Percentiles rank a stretch among this genome's conserved stretches.
phyloP scores from a whole-genome alignment of 2,797 vertebrate genomes.

The Galaxias olidus region DNA sequence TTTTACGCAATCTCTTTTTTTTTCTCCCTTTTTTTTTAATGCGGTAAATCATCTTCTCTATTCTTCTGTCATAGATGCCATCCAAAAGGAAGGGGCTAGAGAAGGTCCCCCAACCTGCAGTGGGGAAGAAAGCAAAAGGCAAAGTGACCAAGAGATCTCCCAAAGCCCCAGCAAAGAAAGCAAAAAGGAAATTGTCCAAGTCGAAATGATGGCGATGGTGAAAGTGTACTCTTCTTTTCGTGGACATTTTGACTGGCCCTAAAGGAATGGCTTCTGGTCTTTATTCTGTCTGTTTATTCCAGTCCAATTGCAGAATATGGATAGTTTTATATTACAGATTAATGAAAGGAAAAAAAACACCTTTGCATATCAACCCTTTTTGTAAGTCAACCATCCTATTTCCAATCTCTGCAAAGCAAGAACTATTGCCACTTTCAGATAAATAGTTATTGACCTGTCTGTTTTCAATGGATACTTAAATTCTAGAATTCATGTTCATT shows the following conservation, averaged over 20 bases:
- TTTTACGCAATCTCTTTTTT: too few species aligned
- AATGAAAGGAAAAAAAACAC: too few species aligned
- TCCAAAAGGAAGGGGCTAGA: slow-evolving; percentile 54
- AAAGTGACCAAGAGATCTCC: slow-evolving; percentile 49
- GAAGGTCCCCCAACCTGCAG: slow-evolving; percentile 42
- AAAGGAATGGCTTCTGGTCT: too few species aligned
- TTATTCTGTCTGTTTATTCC: too few species aligned
- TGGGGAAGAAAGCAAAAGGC: slow-evolving; percentile 34
- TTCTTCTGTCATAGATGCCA: slow-evolving; percentile 32
- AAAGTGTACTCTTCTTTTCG: too few species aligned
- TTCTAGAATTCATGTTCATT: too few species aligned
- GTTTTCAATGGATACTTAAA: too few species aligned
- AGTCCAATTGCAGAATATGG: too few species aligned
- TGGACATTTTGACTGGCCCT: too few species aligned
- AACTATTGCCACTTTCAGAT: too few species aligned
- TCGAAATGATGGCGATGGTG: slow-evolving; percentile 41
- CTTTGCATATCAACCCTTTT: not conserved
- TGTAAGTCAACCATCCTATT: not conserved
- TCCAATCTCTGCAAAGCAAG: not conserved
- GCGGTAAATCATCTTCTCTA: not conserved
- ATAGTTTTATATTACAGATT: too few species aligned
- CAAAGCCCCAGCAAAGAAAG: slow-evolving; percentile 44
- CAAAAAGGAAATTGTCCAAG: slow-evolving; percentile 57
- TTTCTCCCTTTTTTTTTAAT: not conserved
- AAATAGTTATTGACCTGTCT: too few species aligned